Percentiles rank a stretch among this genome's conserved stretches.
phyloP scores from a whole-genome alignment of 2,888 invertebrate genomes.

The Venustoraphidia nigricollis region DNA sequence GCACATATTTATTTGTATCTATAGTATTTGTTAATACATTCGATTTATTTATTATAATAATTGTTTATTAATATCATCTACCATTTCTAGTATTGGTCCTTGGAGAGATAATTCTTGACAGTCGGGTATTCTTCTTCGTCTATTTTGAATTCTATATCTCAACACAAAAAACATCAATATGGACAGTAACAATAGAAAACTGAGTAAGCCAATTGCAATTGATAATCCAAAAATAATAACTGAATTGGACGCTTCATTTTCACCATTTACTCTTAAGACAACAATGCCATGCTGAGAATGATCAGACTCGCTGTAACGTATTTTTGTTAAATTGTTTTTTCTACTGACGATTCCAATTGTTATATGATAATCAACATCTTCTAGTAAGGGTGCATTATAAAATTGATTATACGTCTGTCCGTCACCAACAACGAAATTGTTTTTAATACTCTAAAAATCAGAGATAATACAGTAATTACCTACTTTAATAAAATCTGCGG shows the following conservation, averaged over 20 bases:
- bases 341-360: constrained; percentile 57
- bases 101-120: constrained; percentile 58
- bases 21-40: no score
- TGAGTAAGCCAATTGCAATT: constrained; percentile 56
- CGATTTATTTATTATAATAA: constrained; percentile 1
- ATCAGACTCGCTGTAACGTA: constrained; percentile 44
- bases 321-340: constrained; percentile 45
- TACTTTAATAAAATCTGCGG: background rate
- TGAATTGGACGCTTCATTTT: constrained; percentile 27
- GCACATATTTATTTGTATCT: no score
- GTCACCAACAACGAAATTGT: constrained; percentile 65
- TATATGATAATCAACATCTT: constrained; percentile 45
- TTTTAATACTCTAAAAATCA: constrained; percentile 32
- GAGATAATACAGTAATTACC: background rate
- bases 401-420: constrained; percentile 54
- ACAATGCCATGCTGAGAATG: constrained; percentile 30
- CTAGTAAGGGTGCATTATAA: constrained; percentile 57
- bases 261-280: constrained; percentile 34
- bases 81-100: constrained; percentile 62
- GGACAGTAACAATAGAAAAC: constrained; percentile 44
- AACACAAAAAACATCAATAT: constrained; percentile 46
- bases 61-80: constrained; percentile 20
- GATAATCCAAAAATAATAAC: constrained; percentile 27
- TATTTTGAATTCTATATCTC: constrained; percentile 29
- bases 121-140: constrained; percentile 34